Evolutionary conservation across 2,797 vertebrate species (phyloP), one percentile per base, ranked within the genome.

Genomic region (Acanthopagrus latus): DNA sequence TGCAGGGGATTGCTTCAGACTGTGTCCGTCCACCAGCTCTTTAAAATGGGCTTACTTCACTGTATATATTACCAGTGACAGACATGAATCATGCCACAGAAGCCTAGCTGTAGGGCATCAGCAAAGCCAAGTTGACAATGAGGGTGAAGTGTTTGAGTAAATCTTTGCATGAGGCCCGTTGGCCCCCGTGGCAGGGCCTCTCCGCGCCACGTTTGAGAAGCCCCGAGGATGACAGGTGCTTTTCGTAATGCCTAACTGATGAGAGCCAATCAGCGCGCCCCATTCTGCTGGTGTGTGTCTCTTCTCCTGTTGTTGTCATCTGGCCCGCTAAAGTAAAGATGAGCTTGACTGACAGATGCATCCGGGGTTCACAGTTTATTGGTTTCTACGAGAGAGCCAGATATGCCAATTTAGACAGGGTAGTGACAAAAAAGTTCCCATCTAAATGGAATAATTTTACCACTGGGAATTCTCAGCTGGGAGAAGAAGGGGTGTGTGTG

Each of bases 381-480:
- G 96, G 95, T 97, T 97, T 97, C 96, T 95, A 95, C 96, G 90
- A 97, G 96, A 96, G 96, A 97, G 96, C 94, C 96, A 96, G 97
- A 97, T 97, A 96, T 97, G 97, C 97, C 97, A 97, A 97, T 97
- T 97, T 97, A 97, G 96, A 97, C 96, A 95, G 95, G 96, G 94
- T 95, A 97, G 96, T 97, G 97, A 97, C 96, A 97, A 96, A 97
- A 96, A 97, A 97, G 97, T 97, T 97, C 96, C 96, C 96, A 96
- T 97, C 96, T 97, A 97, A 97, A 98, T 96, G 95, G 96, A 97
- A 97, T 98, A 97, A 97, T 98, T 97, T 97, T 96, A 97, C 97
- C 96, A 96, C 95, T 95, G 97, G 97, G 97, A 97, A 97, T 97
- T 97, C 93, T 93, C 90, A 92, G 90, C 92, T 92, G 91, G 89